A percentile compares a stretch with the other conserved stretches of the same genome.
Conservation (phyloP, 2,888 invertebrate genomes). For the Epinotia demarniana region DNA sequence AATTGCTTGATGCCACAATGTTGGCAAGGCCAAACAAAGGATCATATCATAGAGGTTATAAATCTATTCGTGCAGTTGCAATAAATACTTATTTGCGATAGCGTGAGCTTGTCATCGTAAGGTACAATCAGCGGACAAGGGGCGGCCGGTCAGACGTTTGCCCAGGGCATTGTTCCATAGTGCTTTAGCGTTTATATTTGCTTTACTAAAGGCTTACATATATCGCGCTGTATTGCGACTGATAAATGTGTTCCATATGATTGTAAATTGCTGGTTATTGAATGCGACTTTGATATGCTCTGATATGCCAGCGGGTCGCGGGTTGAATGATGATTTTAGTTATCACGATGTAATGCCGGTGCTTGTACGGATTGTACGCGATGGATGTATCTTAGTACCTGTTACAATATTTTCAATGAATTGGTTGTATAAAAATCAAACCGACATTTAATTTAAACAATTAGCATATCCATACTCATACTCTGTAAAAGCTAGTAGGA, state of each 20-base stretch:
- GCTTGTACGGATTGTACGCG: slow-evolving; percentile 37
- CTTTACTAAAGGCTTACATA: slow-evolving; percentile 52
- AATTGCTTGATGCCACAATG: slow-evolving; percentile 21
- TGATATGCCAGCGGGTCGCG: slow-evolving; percentile 44
- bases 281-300: slow-evolving; percentile 57
- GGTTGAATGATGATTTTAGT: slow-evolving; percentile 51
- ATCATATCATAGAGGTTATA: slow-evolving; percentile 49
- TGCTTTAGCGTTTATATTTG: slow-evolving; percentile 64
- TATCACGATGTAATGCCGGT: slow-evolving; percentile 45
- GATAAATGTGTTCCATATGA: slow-evolving; percentile 68
- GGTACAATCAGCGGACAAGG: slow-evolving; percentile 78
- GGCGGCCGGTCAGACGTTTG: slow-evolving; percentile 64
- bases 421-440: slow-evolving; percentile 15
- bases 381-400: slow-evolving; percentile 22
- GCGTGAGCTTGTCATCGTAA: slow-evolving; percentile 80
- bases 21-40: slow-evolving; percentile 44
- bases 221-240: slow-evolving; percentile 52
- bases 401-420: slow-evolving; percentile 34
- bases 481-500: too few relatives aligned
- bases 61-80: slow-evolving; percentile 68
- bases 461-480: too few relatives aligned
- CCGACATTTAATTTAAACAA: not conserved
- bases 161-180: slow-evolving; percentile 73
- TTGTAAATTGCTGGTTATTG: slow-evolving; percentile 67
- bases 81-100: slow-evolving; percentile 82